phyloP scores from a whole-genome alignment of 2,113 vertebrate genomes.

The Neomonachus schauinslandi region DNA sequence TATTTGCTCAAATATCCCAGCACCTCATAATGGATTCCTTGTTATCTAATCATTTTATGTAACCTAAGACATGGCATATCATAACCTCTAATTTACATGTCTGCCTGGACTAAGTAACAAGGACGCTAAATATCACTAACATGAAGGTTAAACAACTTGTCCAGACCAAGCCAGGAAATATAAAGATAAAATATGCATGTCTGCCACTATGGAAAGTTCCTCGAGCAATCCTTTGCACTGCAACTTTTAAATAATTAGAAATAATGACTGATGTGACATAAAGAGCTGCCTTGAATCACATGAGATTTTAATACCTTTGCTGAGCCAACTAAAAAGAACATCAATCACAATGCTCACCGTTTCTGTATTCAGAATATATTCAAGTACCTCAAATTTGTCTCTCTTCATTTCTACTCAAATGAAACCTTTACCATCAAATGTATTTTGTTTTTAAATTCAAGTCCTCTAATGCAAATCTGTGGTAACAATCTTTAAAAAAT shows the following conservation, averaged over 20 bases:
- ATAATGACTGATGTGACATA: not conserved
- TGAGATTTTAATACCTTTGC: slow-evolving; percentile 2
- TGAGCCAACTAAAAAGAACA: slow-evolving; percentile 32
- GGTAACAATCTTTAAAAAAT: slow-evolving; percentile 45
- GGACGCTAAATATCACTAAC: not conserved
- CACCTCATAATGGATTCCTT: slow-evolving; percentile 32
- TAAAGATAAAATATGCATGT: not conserved
- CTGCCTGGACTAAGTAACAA: slow-evolving; percentile 23
- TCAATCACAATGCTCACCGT: not conserved
- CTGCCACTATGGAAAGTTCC: not conserved
- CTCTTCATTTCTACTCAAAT: slow-evolving; percentile 7
- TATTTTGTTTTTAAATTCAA: not conserved
- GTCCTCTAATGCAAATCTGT: not conserved
- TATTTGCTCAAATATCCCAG: slow-evolving; percentile 42
- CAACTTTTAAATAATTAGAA: slow-evolving; percentile 52
- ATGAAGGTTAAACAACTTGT: not conserved
- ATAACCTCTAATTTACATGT: slow-evolving; percentile 42
- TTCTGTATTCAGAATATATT: slow-evolving; percentile 42
- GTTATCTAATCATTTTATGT: slow-evolving; percentile 17
- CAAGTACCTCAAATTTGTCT: not conserved
- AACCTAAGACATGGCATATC: not conserved
- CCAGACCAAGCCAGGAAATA: not conserved
- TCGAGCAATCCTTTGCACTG: not conserved
- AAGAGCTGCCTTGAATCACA: slow-evolving; percentile 1
- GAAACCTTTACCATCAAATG: not conserved